Evolutionary conservation across 1,140 invertebrate species (phyloP).

Genomic region (Anoplophora glabripennis): DNA sequence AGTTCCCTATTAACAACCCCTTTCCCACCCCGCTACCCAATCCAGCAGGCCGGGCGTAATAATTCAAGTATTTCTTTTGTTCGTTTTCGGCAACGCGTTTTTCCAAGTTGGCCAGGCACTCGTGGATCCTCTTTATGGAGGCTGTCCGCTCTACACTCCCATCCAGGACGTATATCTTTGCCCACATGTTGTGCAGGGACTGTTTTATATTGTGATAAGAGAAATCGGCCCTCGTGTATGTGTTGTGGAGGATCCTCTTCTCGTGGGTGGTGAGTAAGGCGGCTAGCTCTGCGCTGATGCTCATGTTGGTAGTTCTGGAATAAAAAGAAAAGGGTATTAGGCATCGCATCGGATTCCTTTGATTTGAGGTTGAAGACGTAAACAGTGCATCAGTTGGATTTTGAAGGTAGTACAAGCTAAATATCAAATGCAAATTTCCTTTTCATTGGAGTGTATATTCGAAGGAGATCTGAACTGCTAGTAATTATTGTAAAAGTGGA

Average conservation of each 20-base stretch:
- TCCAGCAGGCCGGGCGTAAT: constrained; percentile 5
- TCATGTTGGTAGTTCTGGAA: background rate
- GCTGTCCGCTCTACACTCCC: background rate
- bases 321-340: too few relatives aligned
- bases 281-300: background rate
- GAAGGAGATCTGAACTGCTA: too few relatives aligned
- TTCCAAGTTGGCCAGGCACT: constrained; percentile 9
- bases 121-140: constrained; percentile 8
- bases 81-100: constrained; percentile 14
- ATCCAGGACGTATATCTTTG: constrained; percentile 2
- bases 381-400: too few relatives aligned
- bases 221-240: constrained; percentile 12
- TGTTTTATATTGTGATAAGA: constrained; percentile 17
- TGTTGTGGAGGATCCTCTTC: background rate
- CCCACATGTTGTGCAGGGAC: constrained; percentile 21
- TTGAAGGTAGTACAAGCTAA: too few relatives aligned
- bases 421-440: too few relatives aligned
- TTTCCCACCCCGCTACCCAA: background rate
- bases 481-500: too few relatives aligned
- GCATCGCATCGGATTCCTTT: too few relatives aligned
- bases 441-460: too few relatives aligned
- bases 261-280: background rate
- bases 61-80: constrained; percentile 14
- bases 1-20: background rate
- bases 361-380: too few relatives aligned